Conservation (phyloP, 2,888 invertebrate genomes). For the Catocala sponsa region DNA sequence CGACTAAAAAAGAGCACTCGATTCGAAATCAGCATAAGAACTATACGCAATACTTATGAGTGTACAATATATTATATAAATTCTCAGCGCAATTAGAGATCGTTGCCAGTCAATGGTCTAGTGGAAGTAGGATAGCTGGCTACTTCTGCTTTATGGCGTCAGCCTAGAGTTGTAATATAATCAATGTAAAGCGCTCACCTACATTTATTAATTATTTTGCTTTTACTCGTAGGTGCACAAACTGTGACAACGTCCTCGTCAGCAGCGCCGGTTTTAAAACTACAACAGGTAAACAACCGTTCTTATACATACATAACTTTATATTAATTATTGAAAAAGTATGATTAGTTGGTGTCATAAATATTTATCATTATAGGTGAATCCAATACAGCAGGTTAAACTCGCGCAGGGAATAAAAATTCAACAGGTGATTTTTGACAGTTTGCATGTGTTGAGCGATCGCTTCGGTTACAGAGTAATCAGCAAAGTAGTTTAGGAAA, state of each 20-base stretch:
- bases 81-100: too few relatives aligned
- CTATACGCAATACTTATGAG: too few relatives aligned
- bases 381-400: slow-evolving; percentile 83
- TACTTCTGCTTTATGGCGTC: too few relatives aligned
- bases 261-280: slow-evolving; percentile 76
- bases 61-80: too few relatives aligned
- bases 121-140: too few relatives aligned
- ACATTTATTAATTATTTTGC: too few relatives aligned
- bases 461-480: slow-evolving; percentile 31
- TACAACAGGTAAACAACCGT: slow-evolving; percentile 75
- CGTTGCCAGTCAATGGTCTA: too few relatives aligned
- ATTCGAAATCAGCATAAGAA: too few relatives aligned
- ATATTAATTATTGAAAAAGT: neutral
- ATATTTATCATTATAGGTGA: slow-evolving; percentile 76
- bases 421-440: slow-evolving; percentile 78
- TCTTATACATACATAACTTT: neutral
- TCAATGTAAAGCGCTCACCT: too few relatives aligned
- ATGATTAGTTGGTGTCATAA: slow-evolving; percentile 31
- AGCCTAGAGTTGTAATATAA: too few relatives aligned
- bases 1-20: too few relatives aligned
- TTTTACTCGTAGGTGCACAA: slow-evolving; percentile 65
- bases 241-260: slow-evolving; percentile 72
- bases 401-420: slow-evolving; percentile 84
- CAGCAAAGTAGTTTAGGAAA: slow-evolving; percentile 24
- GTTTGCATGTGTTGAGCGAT: slow-evolving; percentile 60